A percentile compares a stretch with the other conserved stretches of the same genome.
phyloP scores from a whole-genome alignment of 2,113 vertebrate genomes.

The Nibea albiflora region DNA sequence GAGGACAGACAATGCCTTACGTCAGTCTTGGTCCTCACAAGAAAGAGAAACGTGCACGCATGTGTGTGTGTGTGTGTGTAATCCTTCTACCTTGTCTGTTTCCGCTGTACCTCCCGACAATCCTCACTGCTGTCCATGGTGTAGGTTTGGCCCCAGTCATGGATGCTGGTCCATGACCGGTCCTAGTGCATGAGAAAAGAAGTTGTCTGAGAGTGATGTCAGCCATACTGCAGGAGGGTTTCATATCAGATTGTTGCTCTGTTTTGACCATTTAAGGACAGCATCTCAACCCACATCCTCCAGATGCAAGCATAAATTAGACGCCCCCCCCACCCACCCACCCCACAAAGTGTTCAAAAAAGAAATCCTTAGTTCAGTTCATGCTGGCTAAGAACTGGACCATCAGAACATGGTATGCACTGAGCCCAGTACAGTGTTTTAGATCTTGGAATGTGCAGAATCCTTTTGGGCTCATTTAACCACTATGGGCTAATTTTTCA shows the following conservation, averaged over 20 bases:
- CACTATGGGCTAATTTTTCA: too few species aligned
- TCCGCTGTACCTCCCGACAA: background rate
- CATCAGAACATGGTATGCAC: too few species aligned
- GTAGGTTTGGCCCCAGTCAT: background rate
- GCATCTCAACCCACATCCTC: background rate
- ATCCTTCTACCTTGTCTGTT: background rate
- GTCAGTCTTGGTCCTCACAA: background rate
- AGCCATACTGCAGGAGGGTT: background rate
- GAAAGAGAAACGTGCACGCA: background rate
- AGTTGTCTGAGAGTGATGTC: background rate
- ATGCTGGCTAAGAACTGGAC: background rate
- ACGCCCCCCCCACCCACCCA: background rate
- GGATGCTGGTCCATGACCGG: background rate
- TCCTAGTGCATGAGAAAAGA: background rate
- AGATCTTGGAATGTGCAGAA: too few species aligned
- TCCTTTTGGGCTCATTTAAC: too few species aligned
- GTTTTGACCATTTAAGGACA: conserved; percentile 11
- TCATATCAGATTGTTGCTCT: background rate
- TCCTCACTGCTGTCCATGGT: background rate
- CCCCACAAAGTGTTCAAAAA: background rate
- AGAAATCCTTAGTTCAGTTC: background rate
- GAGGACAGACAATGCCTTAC: background rate
- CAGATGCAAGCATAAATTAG: background rate
- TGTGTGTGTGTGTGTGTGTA: conserved; percentile 1
- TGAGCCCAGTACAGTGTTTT: too few species aligned